A percentile compares a stretch with the other conserved stretches of the same genome.
Conservation (phyloP, 2,113 vertebrate genomes). For the Oncorhynchus tshawytscha region DNA sequence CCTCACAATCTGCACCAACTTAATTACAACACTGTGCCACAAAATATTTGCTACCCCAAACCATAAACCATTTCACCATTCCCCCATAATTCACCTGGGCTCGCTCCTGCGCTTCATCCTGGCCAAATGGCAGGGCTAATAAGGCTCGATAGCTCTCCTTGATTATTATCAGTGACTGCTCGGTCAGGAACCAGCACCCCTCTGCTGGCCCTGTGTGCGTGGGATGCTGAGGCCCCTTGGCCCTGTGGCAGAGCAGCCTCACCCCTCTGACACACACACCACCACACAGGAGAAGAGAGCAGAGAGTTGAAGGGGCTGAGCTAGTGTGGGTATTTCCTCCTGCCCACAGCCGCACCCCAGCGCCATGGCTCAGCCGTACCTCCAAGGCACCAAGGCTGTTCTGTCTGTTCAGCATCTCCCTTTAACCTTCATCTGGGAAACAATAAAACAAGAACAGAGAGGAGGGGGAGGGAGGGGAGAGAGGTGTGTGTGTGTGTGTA, state of each 20-base stretch:
- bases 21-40: constrained; percentile 44
- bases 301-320: constrained; percentile 4
- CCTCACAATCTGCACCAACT: constrained; percentile 41
- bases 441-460: constrained; percentile 75
- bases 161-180: constrained; percentile 72
- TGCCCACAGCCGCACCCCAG: constrained; percentile 35
- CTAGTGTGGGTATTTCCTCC: constrained; percentile 19
- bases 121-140: constrained; percentile 61
- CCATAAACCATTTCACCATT: constrained; percentile 38
- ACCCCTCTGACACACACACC: constrained; percentile 54
- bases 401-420: constrained; percentile 78
- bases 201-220: constrained; percentile 56
- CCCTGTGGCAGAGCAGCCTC: constrained; percentile 45
- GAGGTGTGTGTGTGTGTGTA: constrained; percentile 32
- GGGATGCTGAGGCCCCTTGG: constrained; percentile 53
- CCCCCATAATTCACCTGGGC: constrained; percentile 56
- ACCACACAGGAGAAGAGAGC: constrained; percentile 31
- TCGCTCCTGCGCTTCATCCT: constrained; percentile 61
- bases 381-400: constrained; percentile 61
- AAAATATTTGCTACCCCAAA: constrained; percentile 40
- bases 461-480: constrained; percentile 32
- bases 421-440: constrained; percentile 79
- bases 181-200: constrained; percentile 63
- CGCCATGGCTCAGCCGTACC: constrained; percentile 38
- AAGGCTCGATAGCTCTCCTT: constrained; percentile 65